Percentiles rank a stretch among this genome's conserved stretches.
Evolutionary conservation across 2,113 vertebrate species (phyloP).

Genomic region (Marcusenius ussheri): DNA sequence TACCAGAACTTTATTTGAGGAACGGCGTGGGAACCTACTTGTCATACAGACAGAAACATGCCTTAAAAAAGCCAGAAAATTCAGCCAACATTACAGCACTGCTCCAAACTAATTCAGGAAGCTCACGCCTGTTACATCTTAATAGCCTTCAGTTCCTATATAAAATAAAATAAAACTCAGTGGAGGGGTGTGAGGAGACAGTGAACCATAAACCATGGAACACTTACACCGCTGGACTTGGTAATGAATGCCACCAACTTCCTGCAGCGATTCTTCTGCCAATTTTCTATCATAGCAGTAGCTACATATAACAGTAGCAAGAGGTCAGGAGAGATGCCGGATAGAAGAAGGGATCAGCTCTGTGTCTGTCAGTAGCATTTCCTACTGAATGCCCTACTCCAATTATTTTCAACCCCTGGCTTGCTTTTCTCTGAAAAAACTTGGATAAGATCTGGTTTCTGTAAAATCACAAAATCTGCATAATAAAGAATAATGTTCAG

Average conservation of each 20-base stretch:
- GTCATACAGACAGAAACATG: neutral
- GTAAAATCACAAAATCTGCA: neutral
- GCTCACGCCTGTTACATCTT: neutral
- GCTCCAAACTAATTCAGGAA: neutral
- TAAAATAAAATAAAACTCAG: neutral
- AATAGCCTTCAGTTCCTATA: neutral
- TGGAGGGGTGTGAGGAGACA: neutral
- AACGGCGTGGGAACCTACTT: slow-evolving; percentile 32
- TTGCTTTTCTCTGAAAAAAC: neutral
- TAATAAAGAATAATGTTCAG: neutral
- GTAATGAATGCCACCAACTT: neutral
- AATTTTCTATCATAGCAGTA: neutral
- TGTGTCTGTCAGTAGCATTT: neutral
- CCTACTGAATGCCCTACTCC: neutral
- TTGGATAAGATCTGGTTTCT: neutral
- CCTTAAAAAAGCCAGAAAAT: neutral
- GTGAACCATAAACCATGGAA: neutral
- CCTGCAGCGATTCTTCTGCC: neutral
- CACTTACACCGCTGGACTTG: neutral
- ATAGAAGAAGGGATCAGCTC: neutral
- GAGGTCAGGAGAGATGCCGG: neutral
- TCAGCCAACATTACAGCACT: neutral
- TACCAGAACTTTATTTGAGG: slow-evolving; percentile 27
- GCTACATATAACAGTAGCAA: neutral
- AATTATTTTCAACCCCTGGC: neutral